Conservation (phyloP, 1,140 invertebrate genomes). For the Drosophila eugracilis region DNA sequence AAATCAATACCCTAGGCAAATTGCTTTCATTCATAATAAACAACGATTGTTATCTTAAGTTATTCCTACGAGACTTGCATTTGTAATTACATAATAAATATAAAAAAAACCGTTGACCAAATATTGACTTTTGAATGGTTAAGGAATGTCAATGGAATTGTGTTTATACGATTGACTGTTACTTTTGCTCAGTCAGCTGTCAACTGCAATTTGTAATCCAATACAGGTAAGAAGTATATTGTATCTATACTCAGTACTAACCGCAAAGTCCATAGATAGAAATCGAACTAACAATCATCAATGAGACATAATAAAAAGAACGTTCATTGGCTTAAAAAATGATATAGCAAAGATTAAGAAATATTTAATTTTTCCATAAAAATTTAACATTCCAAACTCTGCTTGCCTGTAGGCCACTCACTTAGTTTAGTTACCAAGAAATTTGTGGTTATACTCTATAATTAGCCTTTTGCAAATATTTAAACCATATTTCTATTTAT, state of each 20-base stretch:
- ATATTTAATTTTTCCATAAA: too few relatives aligned
- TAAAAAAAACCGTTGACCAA: neutral
- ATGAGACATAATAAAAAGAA: too few relatives aligned
- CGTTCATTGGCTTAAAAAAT: too few relatives aligned
- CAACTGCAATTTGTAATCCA: constrained; percentile 22
- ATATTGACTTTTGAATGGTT: constrained; percentile 7
- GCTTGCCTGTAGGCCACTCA: too few relatives aligned
- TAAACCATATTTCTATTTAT: constrained; percentile 1
- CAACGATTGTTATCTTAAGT: neutral
- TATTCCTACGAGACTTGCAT: neutral
- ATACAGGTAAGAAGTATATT: constrained; percentile 1
- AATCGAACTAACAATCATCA: too few relatives aligned
- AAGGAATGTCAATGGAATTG: constrained; percentile 4
- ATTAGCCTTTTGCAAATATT: neutral
- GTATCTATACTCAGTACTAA: constrained; percentile 15
- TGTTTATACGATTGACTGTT: neutral
- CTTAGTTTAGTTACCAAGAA: neutral
- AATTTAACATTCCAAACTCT: too few relatives aligned
- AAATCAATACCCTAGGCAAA: neutral
- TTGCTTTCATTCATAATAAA: neutral
- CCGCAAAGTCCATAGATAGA: constrained; percentile 1
- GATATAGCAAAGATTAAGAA: too few relatives aligned
- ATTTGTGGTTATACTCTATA: neutral
- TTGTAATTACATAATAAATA: neutral
- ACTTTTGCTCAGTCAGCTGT: constrained; percentile 23